Conservation (phyloP, 92 coral and sea anemone species). For the Actinostola sp. region DNA sequence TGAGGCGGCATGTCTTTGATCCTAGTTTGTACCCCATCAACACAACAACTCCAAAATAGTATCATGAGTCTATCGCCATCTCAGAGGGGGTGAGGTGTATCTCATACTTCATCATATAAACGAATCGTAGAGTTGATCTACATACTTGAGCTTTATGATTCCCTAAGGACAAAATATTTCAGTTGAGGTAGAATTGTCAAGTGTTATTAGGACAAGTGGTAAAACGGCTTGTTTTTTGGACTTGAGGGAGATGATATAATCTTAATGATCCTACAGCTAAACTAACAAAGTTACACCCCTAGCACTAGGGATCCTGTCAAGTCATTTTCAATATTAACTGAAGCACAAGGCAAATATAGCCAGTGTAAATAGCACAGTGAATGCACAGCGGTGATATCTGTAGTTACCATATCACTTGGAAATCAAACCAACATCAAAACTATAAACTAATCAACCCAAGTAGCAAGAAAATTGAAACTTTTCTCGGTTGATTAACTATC, state of each 20-base stretch:
- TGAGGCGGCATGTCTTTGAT: slow-evolving; percentile 23
- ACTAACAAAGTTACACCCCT: slow-evolving; percentile 13
- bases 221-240: slow-evolving; percentile 5
- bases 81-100: background rate
- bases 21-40: slow-evolving; percentile 1
- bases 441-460: background rate
- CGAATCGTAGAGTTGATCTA: background rate
- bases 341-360: background rate
- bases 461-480: background rate
- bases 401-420: too few relatives aligned
- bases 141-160: background rate
- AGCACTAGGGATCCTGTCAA: background rate
- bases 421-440: background rate
- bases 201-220: slow-evolving; percentile 7
- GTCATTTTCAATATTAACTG: slow-evolving; percentile 17
- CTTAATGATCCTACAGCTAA: slow-evolving; percentile 15
- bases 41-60: slow-evolving; percentile 1
- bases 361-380: background rate
- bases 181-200: background rate
- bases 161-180: background rate
- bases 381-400: background rate
- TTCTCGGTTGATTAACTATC: background rate
- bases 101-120: background rate
- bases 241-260: background rate
- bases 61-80: background rate